phyloP scores from a whole-genome alignment of 35 echinoderm and acorn worm species.

The Ophiothrix spiculata region DNA sequence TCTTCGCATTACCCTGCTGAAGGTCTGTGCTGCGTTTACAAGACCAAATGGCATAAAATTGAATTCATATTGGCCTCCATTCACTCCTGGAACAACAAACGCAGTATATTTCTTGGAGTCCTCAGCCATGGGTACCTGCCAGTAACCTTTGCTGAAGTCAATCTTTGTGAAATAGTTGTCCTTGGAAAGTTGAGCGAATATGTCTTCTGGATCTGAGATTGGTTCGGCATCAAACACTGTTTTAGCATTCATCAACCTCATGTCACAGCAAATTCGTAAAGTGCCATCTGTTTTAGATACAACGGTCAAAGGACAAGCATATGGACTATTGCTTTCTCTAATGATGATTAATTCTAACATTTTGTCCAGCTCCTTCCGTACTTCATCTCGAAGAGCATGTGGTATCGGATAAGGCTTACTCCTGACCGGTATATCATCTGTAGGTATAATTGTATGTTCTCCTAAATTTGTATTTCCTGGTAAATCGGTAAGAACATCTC shows the following conservation, averaged over 20 bases:
- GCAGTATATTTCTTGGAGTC: not conserved
- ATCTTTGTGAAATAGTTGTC: slow-evolving; percentile 37
- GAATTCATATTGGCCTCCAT: too few relatives aligned
- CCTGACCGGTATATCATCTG: slow-evolving; percentile 1
- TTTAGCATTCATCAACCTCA: slow-evolving; percentile 25
- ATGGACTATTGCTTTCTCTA: slow-evolving; percentile 21
- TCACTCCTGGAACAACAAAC: not conserved
- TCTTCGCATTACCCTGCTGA: slow-evolving; percentile 39
- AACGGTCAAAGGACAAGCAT: slow-evolving; percentile 29
- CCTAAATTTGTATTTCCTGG: slow-evolving; percentile 48
- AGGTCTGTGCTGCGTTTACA: slow-evolving; percentile 24
- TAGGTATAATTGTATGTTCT: slow-evolving; percentile 32
- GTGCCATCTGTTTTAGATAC: slow-evolving; percentile 36
- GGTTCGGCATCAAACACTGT: slow-evolving; percentile 65
- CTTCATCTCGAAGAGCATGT: slow-evolving; percentile 20
- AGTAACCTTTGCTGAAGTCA: too few relatives aligned
- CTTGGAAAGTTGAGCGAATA: slow-evolving; percentile 27
- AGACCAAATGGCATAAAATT: slow-evolving; percentile 39
- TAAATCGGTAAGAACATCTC: slow-evolving; percentile 44
- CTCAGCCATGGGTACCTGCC: too few relatives aligned
- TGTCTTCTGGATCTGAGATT: slow-evolving; percentile 40
- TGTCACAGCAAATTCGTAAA: slow-evolving; percentile 51
- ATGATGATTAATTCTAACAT: slow-evolving; percentile 32
- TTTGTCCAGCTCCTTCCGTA: slow-evolving; percentile 8
- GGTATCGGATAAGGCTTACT: slow-evolving; percentile 43